Percentiles rank a stretch among this genome's conserved stretches.
Evolutionary conservation across 2,888 invertebrate species (phyloP).

Genomic region (Euspilapteryx auroguttella): DNA sequence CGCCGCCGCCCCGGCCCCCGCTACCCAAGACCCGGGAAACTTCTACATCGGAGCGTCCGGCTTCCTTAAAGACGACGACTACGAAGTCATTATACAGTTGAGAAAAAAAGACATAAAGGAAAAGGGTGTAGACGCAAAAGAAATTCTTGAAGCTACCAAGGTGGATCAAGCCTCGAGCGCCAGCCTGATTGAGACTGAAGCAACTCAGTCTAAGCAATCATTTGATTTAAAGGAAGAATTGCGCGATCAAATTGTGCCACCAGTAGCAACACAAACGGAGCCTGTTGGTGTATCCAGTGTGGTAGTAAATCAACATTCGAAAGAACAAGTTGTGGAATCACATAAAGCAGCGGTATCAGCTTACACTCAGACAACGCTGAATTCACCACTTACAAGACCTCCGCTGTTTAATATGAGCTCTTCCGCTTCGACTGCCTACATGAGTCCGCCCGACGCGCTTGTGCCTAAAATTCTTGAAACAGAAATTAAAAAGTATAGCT

Average conservation of each 20-base stretch:
- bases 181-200: background rate
- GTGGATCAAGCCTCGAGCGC: background rate
- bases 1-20: slow-evolving; percentile 13
- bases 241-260: background rate
- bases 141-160: background rate
- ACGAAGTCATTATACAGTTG: slow-evolving; percentile 46
- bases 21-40: slow-evolving; percentile 20
- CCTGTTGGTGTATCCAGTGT: too few relatives aligned
- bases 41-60: slow-evolving; percentile 41
- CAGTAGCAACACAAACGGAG: background rate
- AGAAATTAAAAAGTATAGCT: background rate
- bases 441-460: slow-evolving; percentile 51
- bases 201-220: background rate
- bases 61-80: slow-evolving; percentile 33
- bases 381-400: slow-evolving; percentile 27
- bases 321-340: background rate
- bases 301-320: too few relatives aligned
- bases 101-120: slow-evolving; percentile 26
- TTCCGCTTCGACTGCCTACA: slow-evolving; percentile 50
- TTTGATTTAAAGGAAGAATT: background rate
- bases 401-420: slow-evolving; percentile 43
- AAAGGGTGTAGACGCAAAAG: slow-evolving; percentile 1
- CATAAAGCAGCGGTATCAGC: slow-evolving; percentile 18
- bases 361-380: slow-evolving; percentile 35
- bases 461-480: slow-evolving; percentile 28